These are phyloP conservation scores for Amblyornis subalaris DNA, from an alignment of 2,113 vertebrate genomes.

Conservation along the genomic window DNA sequence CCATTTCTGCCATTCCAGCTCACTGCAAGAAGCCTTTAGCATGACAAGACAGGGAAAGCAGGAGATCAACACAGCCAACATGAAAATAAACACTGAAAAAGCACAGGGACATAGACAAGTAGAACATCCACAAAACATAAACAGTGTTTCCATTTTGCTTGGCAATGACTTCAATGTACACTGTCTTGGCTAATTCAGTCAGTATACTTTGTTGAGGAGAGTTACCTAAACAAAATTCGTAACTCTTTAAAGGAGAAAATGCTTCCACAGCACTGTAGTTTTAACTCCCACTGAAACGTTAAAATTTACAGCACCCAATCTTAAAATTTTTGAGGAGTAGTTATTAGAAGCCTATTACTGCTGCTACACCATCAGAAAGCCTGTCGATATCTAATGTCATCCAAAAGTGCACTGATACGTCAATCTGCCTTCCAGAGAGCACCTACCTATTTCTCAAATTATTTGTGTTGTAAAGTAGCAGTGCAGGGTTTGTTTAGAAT, in stretches of 20 bases:
- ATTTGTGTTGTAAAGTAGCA: background rate
- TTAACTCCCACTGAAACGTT: background rate
- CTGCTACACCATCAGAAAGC: background rate
- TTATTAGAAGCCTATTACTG: background rate
- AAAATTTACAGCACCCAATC: background rate
- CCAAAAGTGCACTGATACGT: background rate
- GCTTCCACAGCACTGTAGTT: background rate
- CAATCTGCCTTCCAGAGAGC: background rate
- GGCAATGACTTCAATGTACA: background rate
- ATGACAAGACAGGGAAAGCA: background rate
- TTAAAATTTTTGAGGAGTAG: background rate
- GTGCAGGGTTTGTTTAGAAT: background rate
- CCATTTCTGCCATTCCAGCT: background rate
- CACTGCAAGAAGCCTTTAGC: background rate
- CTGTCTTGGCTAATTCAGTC: background rate
- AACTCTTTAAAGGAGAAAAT: background rate
- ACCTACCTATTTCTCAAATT: background rate
- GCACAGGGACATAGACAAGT: background rate
- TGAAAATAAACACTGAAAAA: background rate
- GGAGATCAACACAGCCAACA: background rate
- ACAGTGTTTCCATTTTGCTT: background rate
- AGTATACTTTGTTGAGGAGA: background rate
- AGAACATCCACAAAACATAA: background rate
- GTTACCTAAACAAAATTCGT: background rate
- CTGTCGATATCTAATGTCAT: accelerated